Conservation (phyloP, 2,113 vertebrate genomes). For the Thamnophis sirtalis region DNA sequence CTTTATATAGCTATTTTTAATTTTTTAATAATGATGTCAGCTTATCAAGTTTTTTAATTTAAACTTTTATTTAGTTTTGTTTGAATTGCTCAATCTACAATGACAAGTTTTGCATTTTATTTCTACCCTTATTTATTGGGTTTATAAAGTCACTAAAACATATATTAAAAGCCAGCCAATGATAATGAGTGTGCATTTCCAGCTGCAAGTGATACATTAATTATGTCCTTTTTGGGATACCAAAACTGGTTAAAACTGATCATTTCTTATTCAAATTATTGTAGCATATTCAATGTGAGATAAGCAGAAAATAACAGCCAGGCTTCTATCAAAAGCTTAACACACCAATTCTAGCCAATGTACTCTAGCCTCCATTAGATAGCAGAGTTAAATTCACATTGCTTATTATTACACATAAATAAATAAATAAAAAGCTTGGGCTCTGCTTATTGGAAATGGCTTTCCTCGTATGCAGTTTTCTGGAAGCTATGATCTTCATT, state of each 20-base stretch:
- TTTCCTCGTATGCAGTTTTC: not conserved
- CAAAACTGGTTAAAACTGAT: not conserved
- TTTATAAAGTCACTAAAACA: not conserved
- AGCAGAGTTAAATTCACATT: not conserved
- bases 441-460: not conserved
- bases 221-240: not conserved
- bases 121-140: not conserved
- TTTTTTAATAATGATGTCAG: not conserved
- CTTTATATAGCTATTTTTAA: not conserved
- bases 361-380: not conserved
- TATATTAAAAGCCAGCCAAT: not conserved
- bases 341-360: not conserved
- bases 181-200: not conserved
- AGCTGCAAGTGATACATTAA: not conserved
- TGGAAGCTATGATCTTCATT: not conserved
- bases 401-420: not conserved
- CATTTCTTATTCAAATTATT: not conserved
- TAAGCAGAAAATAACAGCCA: not conserved
- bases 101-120: not conserved
- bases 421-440: not conserved
- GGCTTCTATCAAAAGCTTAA: not conserved
- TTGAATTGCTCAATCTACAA: not conserved
- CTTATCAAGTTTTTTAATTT: not conserved
- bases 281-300: not conserved
- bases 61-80: not conserved